These are phyloP conservation scores for Eunapius fragilis DNA, from an alignment of 37 sponge, comb jelly and placozoan genomes.

Conservation along the genomic window DNA sequence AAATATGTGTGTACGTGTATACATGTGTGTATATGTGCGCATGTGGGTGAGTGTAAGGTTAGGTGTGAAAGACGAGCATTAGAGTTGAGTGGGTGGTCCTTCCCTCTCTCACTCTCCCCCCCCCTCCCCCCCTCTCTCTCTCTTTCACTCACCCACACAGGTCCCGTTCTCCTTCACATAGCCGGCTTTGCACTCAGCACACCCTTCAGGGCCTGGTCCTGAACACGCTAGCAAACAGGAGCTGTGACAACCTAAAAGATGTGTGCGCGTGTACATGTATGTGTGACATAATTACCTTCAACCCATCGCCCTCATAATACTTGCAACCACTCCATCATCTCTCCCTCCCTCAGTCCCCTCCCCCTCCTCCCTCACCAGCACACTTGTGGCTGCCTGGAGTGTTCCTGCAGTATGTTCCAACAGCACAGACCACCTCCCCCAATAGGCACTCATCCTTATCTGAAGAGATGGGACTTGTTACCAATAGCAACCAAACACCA, in stretches of 20 bases:
- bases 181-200: slow-evolving; percentile 75
- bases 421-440: slow-evolving; percentile 51
- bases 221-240: slow-evolving; percentile 50
- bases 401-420: slow-evolving; percentile 83
- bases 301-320: no score
- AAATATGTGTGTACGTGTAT: no score
- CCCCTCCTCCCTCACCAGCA: slow-evolving; percentile 42
- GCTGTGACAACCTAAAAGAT: slow-evolving; percentile 62
- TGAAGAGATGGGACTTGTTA: slow-evolving; percentile 33
- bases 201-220: slow-evolving; percentile 65
- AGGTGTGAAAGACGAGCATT: no score
- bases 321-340: no score
- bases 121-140: neutral
- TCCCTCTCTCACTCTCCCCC: neutral
- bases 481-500: slow-evolving; percentile 46
- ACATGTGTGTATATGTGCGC: no score
- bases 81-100: no score
- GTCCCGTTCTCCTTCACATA: slow-evolving; percentile 53
- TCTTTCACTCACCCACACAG: slow-evolving; percentile 63
- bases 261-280: neutral
- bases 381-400: slow-evolving; percentile 63
- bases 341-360: no score
- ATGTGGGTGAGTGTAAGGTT: no score
- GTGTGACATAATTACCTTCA: neutral
- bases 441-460: slow-evolving; percentile 83